A percentile compares a stretch with the other conserved stretches of the same genome.
These are phyloP conservation scores for Asteroscopus sphinx DNA, from an alignment of 2,888 invertebrate species.

Conservation along the genomic window DNA sequence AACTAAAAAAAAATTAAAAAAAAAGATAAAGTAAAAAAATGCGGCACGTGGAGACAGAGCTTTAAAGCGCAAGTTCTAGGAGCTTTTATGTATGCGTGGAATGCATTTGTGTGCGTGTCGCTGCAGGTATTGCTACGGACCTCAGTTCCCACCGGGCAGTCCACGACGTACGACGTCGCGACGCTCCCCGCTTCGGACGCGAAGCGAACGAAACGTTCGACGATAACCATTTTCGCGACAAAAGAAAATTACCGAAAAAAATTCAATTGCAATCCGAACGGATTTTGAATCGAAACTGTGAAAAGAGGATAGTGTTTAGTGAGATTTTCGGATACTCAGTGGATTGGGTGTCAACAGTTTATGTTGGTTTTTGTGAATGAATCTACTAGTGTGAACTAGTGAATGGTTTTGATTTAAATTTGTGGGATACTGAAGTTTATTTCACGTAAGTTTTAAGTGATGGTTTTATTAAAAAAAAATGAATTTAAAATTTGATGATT, in stretches of 20 bases:
- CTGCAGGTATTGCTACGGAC: constrained; percentile 82
- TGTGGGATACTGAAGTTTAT: constrained; percentile 42
- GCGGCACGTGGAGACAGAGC: constrained; percentile 75
- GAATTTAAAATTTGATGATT: background rate
- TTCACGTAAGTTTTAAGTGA: constrained; percentile 47
- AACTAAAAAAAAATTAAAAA: constrained; percentile 58
- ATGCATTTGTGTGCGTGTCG: constrained; percentile 83
- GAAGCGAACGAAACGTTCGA: constrained; percentile 39
- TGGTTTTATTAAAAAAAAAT: background rate
- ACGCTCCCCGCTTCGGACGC: constrained; percentile 28
- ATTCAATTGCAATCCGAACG: constrained; percentile 12
- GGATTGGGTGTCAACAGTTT: constrained; percentile 50
- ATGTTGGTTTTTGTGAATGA: constrained; percentile 53
- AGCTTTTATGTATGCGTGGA: constrained; percentile 73
- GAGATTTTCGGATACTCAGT: constrained; percentile 38
- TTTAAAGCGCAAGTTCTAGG: constrained; percentile 80
- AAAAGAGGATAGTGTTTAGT: constrained; percentile 31
- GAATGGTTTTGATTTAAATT: constrained; percentile 45
- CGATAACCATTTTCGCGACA: constrained; percentile 43
- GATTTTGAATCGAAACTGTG: constrained; percentile 45
- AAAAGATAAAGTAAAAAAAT: constrained; percentile 59
- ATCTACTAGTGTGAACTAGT: constrained; percentile 54
- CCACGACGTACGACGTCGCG: constrained; percentile 35
- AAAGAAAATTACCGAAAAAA: constrained; percentile 32
- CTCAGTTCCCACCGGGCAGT: constrained; percentile 82